Conservation (phyloP, 2,113 vertebrate genomes). For the Podarcis muralis region DNA sequence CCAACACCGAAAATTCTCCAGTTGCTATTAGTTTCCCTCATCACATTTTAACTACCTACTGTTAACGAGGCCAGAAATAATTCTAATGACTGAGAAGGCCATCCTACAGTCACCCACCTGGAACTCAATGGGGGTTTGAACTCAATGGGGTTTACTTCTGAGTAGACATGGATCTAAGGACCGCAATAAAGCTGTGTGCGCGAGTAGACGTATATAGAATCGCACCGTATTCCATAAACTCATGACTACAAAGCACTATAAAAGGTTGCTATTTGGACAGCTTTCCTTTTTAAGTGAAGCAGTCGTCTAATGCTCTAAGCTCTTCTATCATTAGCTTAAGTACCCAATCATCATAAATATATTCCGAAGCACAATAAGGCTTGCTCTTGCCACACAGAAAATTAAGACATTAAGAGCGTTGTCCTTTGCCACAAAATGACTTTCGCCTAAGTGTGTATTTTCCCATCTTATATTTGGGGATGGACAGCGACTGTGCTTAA, state of each 20-base stretch:
- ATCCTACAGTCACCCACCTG: not conserved
- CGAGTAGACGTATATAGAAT: not conserved
- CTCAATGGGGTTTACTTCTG: not conserved
- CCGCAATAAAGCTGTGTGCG: too few relatives aligned
- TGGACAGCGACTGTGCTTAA: slow-evolving; percentile 14
- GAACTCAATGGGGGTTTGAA: not conserved
- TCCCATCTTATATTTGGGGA: slow-evolving; percentile 40
- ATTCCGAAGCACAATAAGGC: slow-evolving; percentile 60
- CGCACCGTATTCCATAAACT: not conserved
- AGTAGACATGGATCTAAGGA: not conserved
- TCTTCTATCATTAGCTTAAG: slow-evolving; percentile 54
- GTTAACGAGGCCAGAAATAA: slow-evolving; percentile 51
- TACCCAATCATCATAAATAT: slow-evolving; percentile 37
- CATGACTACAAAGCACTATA: slow-evolving; percentile 24
- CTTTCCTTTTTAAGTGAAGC: slow-evolving; percentile 48
- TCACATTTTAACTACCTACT: slow-evolving; percentile 26
- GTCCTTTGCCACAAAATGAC: slow-evolving; percentile 54
- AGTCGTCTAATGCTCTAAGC: slow-evolving; percentile 41
- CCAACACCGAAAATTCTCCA: slow-evolving; percentile 29
- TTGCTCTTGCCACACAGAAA: slow-evolving; percentile 51
- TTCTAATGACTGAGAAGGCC: not conserved
- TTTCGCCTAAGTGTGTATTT: slow-evolving; percentile 31
- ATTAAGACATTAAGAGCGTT: slow-evolving; percentile 58
- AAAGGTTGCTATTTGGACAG: slow-evolving; percentile 55
- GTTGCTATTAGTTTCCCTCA: slow-evolving; percentile 40